A percentile compares a stretch with the other conserved stretches of the same genome.
These are phyloP conservation scores for Aphidius colemani DNA, from an alignment of 2,888 invertebrate genomes.

Conservation along the genomic window DNA sequence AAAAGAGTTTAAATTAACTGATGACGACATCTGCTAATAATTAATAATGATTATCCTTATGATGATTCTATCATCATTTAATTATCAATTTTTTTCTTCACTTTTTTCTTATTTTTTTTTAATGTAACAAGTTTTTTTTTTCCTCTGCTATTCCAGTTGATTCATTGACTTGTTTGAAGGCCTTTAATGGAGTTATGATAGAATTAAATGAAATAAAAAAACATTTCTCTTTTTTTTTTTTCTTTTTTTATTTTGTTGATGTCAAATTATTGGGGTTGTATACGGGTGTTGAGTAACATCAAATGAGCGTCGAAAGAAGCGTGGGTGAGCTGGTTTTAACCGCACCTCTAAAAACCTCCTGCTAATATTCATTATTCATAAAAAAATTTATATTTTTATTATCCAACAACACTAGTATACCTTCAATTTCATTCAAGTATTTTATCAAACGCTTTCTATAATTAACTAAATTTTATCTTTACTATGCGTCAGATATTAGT, in stretches of 20 bases:
- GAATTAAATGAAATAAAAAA: too few relatives aligned
- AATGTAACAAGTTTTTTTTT: background rate
- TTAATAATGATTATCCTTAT: too few relatives aligned
- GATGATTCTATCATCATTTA: too few relatives aligned
- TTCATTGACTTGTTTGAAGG: background rate
- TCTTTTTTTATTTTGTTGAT: constrained; percentile 12
- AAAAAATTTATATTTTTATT: too few relatives aligned
- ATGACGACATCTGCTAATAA: too few relatives aligned
- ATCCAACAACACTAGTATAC: too few relatives aligned
- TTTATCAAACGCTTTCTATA: constrained; percentile 5
- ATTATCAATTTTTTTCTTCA: too few relatives aligned
- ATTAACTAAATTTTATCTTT: background rate
- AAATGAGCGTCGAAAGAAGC: constrained; percentile 34
- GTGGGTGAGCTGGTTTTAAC: constrained; percentile 50
- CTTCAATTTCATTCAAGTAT: too few relatives aligned
- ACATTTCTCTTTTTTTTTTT: background rate
- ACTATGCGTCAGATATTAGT: too few relatives aligned
- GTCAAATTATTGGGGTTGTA: constrained; percentile 20
- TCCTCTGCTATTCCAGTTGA: background rate
- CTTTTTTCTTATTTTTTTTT: constrained; percentile 2
- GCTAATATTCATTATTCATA: background rate
- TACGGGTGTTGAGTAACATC: constrained; percentile 33
- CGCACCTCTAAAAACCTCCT: constrained; percentile 39
- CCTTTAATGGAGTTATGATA: constrained; percentile 21
- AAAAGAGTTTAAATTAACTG: too few relatives aligned